Conservation (phyloP, 53 echinoderm and acorn worm species). For the Antedon mediterranea region DNA sequence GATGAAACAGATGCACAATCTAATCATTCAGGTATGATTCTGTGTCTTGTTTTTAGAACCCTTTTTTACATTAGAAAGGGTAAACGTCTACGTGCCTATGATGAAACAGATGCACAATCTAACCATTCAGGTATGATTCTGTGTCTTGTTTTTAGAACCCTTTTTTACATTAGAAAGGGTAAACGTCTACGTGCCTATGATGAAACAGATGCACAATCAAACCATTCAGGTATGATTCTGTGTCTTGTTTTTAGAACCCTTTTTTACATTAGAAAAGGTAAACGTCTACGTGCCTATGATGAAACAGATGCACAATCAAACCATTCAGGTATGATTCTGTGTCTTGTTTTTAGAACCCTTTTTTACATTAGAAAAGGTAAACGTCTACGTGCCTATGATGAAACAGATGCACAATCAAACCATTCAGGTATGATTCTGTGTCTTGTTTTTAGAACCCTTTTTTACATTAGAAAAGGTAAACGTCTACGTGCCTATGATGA, state of each 20-base stretch:
- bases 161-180: too few species aligned
- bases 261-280: slow-evolving; percentile 29
- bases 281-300: background rate
- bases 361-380: slow-evolving; percentile 28
- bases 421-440: background rate
- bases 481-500: background rate
- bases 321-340: background rate
- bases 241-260: too few species aligned
- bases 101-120: background rate
- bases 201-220: background rate
- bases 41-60: too few species aligned
- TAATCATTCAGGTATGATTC: background rate
- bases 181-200: background rate
- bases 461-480: slow-evolving; percentile 24
- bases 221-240: background rate
- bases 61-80: too few species aligned
- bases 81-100: background rate
- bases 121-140: background rate
- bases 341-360: too few species aligned
- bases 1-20: background rate
- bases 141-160: too few species aligned
- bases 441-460: too few species aligned
- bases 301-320: background rate
- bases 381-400: background rate
- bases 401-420: background rate